These are phyloP conservation scores for Drosophila kikkawai DNA, from an alignment of 1,140 invertebrate genomes.

Conservation along the genomic window DNA sequence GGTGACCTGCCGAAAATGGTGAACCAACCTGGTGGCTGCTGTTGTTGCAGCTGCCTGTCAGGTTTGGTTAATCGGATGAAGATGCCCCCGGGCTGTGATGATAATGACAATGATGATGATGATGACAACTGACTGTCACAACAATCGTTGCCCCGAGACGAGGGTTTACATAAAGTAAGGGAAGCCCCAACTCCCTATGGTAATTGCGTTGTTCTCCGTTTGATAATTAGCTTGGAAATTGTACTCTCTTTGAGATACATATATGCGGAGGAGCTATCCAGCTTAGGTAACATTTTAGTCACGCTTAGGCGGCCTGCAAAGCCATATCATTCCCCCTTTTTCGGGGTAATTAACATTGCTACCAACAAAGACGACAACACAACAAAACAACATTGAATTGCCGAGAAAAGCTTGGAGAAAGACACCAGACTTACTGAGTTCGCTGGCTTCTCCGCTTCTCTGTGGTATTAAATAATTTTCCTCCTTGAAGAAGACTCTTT, in stretches of 20 bases:
- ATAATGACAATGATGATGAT: slow-evolving; percentile 16
- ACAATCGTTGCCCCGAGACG: slow-evolving; percentile 22
- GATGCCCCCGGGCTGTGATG: slow-evolving; percentile 8
- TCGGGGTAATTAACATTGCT: slow-evolving; percentile 73
- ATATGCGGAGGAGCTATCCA: slow-evolving; percentile 14
- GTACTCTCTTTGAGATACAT: slow-evolving; percentile 21
- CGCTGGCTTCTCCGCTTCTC: slow-evolving; percentile 31
- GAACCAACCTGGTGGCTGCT: slow-evolving; percentile 1
- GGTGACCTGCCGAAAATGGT: slow-evolving; percentile 42
- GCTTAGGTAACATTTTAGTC: slow-evolving; percentile 80
- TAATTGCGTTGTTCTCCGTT: slow-evolving; percentile 56
- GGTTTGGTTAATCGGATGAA: slow-evolving; percentile 31
- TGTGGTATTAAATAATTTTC: slow-evolving; percentile 62
- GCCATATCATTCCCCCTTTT: slow-evolving; percentile 60
- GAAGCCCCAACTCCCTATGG: slow-evolving; percentile 49
- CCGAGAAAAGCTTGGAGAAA: slow-evolving; percentile 34
- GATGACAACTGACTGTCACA: slow-evolving; percentile 34
- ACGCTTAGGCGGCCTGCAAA: slow-evolving; percentile 72
- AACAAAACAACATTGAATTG: slow-evolving; percentile 21
- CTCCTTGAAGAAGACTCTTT: slow-evolving; percentile 29
- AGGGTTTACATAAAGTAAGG: slow-evolving; percentile 63
- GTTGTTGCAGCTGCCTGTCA: slow-evolving; percentile 21
- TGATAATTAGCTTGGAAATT: slow-evolving; percentile 68
- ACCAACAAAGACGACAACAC: slow-evolving; percentile 42
- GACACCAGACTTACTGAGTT: slow-evolving; percentile 5